Conservation (phyloP, 2,797 vertebrate genomes). For the Myotis findleyi region DNA sequence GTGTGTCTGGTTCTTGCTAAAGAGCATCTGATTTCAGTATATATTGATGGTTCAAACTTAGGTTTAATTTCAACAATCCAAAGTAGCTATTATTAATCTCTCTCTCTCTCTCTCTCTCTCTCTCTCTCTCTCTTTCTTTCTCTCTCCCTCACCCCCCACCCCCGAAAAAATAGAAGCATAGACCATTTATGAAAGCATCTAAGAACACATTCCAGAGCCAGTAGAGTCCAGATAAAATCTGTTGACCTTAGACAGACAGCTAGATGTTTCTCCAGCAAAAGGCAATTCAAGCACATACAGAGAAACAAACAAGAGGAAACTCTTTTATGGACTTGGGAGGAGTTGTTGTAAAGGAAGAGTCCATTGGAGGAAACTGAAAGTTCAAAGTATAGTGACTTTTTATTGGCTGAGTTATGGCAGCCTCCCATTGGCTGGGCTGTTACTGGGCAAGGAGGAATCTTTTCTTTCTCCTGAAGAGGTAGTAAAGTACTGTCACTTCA, state of each 20-base stretch:
- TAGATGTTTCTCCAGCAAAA: too few species aligned
- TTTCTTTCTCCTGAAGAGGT: neutral
- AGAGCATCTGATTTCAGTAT: slow-evolving; percentile 23
- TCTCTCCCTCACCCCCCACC: neutral
- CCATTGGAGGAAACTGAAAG: neutral
- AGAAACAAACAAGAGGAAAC: neutral
- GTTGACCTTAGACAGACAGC: neutral
- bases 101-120: neutral
- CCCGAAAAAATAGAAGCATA: neutral
- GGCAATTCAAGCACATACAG: neutral
- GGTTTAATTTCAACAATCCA: slow-evolving; percentile 12
- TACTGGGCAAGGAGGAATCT: neutral
- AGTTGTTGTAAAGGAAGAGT: neutral
- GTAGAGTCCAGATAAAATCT: neutral
- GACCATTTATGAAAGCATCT: neutral
- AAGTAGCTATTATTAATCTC: neutral
- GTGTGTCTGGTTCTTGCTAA: neutral
- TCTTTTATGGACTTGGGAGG: neutral
- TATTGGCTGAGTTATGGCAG: neutral
- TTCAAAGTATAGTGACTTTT: neutral
- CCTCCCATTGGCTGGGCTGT: neutral
- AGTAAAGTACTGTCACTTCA: neutral
- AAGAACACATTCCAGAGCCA: neutral
- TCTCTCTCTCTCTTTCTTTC: neutral
- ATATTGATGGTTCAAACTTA: neutral